A percentile compares a stretch with the other conserved stretches of the same genome.
These are phyloP conservation scores for Tachyglossus aculeatus DNA, from an alignment of 2,797 vertebrate species.

Conservation along the genomic window DNA sequence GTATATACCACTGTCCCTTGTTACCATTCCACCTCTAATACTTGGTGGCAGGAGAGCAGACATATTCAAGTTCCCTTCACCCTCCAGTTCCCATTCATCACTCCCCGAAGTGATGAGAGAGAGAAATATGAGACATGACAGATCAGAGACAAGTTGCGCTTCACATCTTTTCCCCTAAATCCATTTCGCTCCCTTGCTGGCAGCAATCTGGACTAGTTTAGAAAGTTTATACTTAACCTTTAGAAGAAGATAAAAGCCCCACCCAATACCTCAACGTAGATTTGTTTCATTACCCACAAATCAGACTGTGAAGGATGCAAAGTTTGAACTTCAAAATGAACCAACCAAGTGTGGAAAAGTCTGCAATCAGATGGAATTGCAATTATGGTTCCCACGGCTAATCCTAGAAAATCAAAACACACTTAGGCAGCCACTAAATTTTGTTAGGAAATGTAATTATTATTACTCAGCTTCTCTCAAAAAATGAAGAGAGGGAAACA, in stretches of 20 bases:
- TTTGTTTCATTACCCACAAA: slow-evolving; percentile 67
- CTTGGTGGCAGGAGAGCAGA: not conserved
- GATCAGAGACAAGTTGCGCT: slow-evolving; percentile 11
- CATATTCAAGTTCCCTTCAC: not conserved
- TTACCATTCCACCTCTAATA: not conserved
- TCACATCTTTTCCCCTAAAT: not conserved
- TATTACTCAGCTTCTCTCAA: slow-evolving; percentile 59
- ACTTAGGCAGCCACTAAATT: slow-evolving; percentile 60
- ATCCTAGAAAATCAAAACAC: slow-evolving; percentile 67
- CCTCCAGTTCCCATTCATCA: not conserved
- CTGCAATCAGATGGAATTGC: slow-evolving; percentile 59
- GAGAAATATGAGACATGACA: not conserved
- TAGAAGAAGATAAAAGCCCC: slow-evolving; percentile 54
- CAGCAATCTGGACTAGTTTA: slow-evolving; percentile 32
- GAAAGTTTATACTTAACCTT: slow-evolving; percentile 41
- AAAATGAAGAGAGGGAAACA: slow-evolving; percentile 53
- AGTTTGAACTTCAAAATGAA: slow-evolving; percentile 25
- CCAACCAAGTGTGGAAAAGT: not conserved
- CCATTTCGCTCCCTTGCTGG: not conserved
- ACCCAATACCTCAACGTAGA: slow-evolving; percentile 68
- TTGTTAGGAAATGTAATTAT: slow-evolving; percentile 60
- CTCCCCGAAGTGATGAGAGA: not conserved
- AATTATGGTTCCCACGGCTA: slow-evolving; percentile 47
- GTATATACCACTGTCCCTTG: too few relatives aligned
- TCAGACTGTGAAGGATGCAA: slow-evolving; percentile 38